These are phyloP conservation scores for Druon quercuslanigerum DNA, from an alignment of 1,140 invertebrate species.

Conservation along the genomic window DNA sequence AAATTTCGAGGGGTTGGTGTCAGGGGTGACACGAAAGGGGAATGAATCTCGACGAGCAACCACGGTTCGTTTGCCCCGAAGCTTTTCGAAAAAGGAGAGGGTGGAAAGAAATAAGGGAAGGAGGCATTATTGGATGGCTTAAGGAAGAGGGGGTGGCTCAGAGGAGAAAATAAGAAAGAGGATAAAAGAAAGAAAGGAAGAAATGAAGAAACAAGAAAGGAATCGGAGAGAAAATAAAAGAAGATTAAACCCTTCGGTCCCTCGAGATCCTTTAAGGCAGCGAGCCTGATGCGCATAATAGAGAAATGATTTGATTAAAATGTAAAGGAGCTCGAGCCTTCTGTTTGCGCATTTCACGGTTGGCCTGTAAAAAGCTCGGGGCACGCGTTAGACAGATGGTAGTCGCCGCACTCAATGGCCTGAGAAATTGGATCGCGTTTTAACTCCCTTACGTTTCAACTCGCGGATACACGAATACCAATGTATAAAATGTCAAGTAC, in stretches of 20 bases:
- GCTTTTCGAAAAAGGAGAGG: neutral
- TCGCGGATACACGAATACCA: constrained; percentile 54
- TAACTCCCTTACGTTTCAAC: constrained; percentile 74
- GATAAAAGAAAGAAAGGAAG: constrained; percentile 31
- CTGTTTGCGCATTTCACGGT: constrained; percentile 77
- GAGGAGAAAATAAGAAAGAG: constrained; percentile 14
- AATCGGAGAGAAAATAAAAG: constrained; percentile 51
- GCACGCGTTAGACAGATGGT: constrained; percentile 74
- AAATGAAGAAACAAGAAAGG: constrained; percentile 31
- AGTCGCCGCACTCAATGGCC: constrained; percentile 75
- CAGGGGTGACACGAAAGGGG: constrained; percentile 1
- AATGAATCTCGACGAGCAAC: constrained; percentile 12
- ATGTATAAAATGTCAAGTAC: constrained; percentile 28
- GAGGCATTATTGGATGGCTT: neutral
- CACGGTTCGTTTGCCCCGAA: constrained; percentile 14
- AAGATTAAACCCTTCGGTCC: constrained; percentile 56
- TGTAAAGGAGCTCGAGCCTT: constrained; percentile 73
- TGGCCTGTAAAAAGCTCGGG: constrained; percentile 72
- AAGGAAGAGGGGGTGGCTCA: neutral
- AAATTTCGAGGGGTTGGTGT: constrained; percentile 10
- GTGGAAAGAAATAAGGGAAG: constrained; percentile 10
- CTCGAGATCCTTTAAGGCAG: constrained; percentile 54
- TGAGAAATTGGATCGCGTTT: constrained; percentile 77
- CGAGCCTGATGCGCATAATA: constrained; percentile 65
- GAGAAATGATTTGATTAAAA: constrained; percentile 77